Evolutionary conservation across 2,888 invertebrate species (phyloP), one percentile per base, ranked within the genome.

Genomic region (Himalopsyche japonica): DNA sequence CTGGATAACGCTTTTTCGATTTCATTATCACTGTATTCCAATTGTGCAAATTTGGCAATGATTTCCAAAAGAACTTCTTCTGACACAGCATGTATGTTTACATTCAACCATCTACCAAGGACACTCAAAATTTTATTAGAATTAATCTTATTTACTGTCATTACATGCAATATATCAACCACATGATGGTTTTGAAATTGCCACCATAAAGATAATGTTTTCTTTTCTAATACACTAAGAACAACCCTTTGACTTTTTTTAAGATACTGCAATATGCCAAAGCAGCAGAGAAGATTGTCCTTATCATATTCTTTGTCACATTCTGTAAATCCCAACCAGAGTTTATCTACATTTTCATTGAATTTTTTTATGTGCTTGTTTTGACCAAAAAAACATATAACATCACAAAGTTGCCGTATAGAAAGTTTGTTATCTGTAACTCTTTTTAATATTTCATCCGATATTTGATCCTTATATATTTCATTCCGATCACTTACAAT

Each of bases 321-420:
- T 85, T 93, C 93, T 27, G 93, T 89, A 87, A 95, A 92, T 12
- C 94, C 95, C 84, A 93, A 91, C 95, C 95, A 95, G 57, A 95
- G 89, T 88, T 94, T 93, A 87, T 95, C 95, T 84, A 94, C 91
- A 10, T 91, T 91, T 32, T 92, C 91, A 34, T 91, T 90, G 89
- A 93, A 93, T 85, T 90, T 92, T 5, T 89, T 88, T 86, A 93
- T 91, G 77, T 89, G 85, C 87, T 89, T 92, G 88, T 93, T 92
- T 80, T 89, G 90, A 18, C 92, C 91, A 47, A 95, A 90, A 87
- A 93, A 92, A 49, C 89, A 90, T n/a, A 94, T 90, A 85, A 94
- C 92, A 81, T 93, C 90, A 88, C 94, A 94, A 7, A 95, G 89
- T 87, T 95, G 94, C 18, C 91, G 89, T 6, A 95, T 88, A 27